Percentiles rank a stretch among this genome's conserved stretches.
These are phyloP conservation scores for Carcharodon carcharias DNA, from an alignment of 2,797 vertebrate species.

Conservation along the genomic window DNA sequence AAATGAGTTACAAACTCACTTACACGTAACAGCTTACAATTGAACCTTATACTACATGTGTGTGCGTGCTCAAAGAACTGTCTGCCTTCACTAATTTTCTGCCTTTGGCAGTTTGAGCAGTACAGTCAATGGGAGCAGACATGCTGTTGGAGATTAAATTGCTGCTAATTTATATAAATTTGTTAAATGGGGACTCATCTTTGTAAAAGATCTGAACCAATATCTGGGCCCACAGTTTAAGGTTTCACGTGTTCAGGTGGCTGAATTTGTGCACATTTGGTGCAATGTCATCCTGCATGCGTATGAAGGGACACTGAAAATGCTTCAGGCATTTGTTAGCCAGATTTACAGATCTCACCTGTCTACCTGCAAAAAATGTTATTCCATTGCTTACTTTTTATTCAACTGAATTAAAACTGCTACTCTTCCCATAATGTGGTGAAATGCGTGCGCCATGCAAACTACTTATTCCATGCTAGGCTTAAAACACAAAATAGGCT, in stretches of 20 bases:
- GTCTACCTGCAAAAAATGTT: not conserved
- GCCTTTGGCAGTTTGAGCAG: slow-evolving; percentile 15
- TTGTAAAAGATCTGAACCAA: not conserved
- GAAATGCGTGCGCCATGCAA: not conserved
- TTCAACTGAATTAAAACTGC: not conserved
- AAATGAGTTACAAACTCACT: not conserved
- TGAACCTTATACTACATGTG: slow-evolving; percentile 24
- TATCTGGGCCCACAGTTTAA: not conserved
- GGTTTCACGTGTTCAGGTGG: not conserved
- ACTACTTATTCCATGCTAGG: not conserved
- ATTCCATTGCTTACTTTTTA: not conserved
- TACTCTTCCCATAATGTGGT: not conserved
- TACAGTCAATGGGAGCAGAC: not conserved
- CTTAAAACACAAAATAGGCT: not conserved
- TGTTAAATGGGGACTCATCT: not conserved
- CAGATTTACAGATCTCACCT: not conserved
- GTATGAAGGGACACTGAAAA: not conserved
- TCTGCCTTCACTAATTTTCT: slow-evolving; percentile 20
- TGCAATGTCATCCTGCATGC: not conserved
- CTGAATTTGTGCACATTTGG: not conserved
- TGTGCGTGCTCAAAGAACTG: not conserved
- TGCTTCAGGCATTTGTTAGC: not conserved
- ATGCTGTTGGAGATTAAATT: not conserved
- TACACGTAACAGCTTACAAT: not conserved
- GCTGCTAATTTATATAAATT: slow-evolving; percentile 15